phyloP scores from a whole-genome alignment of 2,888 invertebrate genomes.

The Lordiphosa andalusiaca region DNA sequence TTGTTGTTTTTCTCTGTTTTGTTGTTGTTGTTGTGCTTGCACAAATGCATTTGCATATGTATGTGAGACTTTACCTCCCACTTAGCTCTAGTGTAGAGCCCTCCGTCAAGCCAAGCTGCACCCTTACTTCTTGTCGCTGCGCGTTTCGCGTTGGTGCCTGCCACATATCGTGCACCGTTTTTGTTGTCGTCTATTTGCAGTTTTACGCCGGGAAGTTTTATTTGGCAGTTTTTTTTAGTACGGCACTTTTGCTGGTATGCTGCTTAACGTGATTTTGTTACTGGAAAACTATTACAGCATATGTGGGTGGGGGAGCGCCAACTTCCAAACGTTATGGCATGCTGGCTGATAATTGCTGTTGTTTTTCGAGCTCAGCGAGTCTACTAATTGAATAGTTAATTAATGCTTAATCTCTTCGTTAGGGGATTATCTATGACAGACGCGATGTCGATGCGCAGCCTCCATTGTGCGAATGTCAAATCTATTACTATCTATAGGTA shows the following conservation, averaged over 20 bases:
- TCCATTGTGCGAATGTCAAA: no score
- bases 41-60: slow-evolving; percentile 24
- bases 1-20: slow-evolving; percentile 21
- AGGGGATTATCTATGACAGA: no score
- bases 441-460: no score
- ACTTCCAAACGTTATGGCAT: slow-evolving; percentile 38
- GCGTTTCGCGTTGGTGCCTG: slow-evolving; percentile 45
- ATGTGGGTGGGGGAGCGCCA: slow-evolving; percentile 28
- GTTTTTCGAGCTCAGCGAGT: neutral
- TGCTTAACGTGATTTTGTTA: slow-evolving; percentile 59
- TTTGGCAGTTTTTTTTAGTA: slow-evolving; percentile 46
- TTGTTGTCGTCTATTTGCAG: slow-evolving; percentile 37
- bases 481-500: no score
- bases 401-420: slow-evolving; percentile 9
- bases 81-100: slow-evolving; percentile 14
- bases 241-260: slow-evolving; percentile 25
- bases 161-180: slow-evolving; percentile 51
- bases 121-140: slow-evolving; percentile 33
- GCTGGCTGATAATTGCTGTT: neutral
- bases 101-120: slow-evolving; percentile 2
- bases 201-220: slow-evolving; percentile 47
- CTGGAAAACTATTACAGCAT: slow-evolving; percentile 58
- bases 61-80: slow-evolving; percentile 16
- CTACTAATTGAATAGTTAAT: slow-evolving; percentile 2
- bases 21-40: slow-evolving; percentile 15